Percentiles rank a stretch among this genome's conserved stretches.
Evolutionary conservation across 35 echinoderm and acorn worm genomes (phyloP).

Genomic region (Hemicentrotus pulcherrimus): DNA sequence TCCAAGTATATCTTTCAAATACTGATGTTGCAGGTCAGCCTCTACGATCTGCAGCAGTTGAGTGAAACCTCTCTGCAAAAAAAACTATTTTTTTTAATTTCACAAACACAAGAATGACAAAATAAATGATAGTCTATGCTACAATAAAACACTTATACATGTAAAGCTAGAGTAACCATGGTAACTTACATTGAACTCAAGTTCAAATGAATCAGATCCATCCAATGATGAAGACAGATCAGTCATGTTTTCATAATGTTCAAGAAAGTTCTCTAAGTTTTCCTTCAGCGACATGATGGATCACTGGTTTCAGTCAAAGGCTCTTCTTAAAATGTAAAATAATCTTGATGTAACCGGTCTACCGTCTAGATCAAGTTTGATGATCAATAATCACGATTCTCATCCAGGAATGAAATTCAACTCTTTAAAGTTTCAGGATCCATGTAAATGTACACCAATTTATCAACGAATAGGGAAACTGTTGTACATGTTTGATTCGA

Average conservation of each 20-base stretch:
- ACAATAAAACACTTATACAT: conserved; percentile 2
- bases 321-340: neutral
- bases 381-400: neutral
- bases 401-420: neutral
- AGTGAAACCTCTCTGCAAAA: neutral
- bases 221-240: conserved; percentile 17
- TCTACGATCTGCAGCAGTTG: neutral
- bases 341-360: too few species aligned
- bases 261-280: conserved; percentile 33
- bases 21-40: neutral
- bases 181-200: conserved; percentile 21
- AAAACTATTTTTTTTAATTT: neutral
- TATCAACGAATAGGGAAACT: neutral
- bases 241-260: neutral
- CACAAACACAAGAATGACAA: neutral
- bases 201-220: conserved; percentile 38
- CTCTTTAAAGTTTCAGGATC: neutral
- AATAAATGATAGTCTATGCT: neutral
- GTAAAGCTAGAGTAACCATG: neutral
- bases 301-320: neutral
- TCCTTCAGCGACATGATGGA: conserved; percentile 18
- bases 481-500: too few species aligned
- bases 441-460: neutral
- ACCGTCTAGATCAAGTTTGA: neutral
- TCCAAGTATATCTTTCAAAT: too few species aligned